Evolutionary conservation across 1,140 invertebrate species (phyloP).

Genomic region (Nephotettix cincticeps): DNA sequence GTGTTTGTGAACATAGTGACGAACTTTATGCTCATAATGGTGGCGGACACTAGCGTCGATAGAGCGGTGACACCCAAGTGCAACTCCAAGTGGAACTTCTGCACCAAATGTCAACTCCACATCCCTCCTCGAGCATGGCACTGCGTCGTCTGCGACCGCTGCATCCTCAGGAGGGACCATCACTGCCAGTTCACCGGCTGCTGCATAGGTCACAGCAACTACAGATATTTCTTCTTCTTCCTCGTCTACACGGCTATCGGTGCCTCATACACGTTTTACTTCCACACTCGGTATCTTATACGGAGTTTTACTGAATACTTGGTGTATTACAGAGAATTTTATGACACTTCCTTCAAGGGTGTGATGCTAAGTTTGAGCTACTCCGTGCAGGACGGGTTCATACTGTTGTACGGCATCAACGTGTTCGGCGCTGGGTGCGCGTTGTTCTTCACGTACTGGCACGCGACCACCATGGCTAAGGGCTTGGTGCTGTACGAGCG

Average conservation of each 20-base stretch:
- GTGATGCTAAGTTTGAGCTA: slow-evolving; percentile 57
- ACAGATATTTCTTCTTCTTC: slow-evolving; percentile 85
- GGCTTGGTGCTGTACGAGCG: slow-evolving; percentile 68
- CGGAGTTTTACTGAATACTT: slow-evolving; percentile 56
- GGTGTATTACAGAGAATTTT: too few species aligned
- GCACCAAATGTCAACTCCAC: slow-evolving; percentile 70
- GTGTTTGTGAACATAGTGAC: slow-evolving; percentile 71
- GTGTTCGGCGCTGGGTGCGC: slow-evolving; percentile 65
- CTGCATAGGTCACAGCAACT: slow-evolving; percentile 88
- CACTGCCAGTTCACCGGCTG: slow-evolving; percentile 92
- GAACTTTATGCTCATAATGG: slow-evolving; percentile 69
- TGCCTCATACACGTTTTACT: slow-evolving; percentile 63
- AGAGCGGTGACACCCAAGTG: too few species aligned
- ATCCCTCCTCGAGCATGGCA: slow-evolving; percentile 88
- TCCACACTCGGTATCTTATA: slow-evolving; percentile 65
- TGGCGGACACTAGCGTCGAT: slow-evolving; percentile 70
- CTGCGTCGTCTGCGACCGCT: slow-evolving; percentile 74
- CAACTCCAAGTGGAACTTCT: slow-evolving; percentile 68
- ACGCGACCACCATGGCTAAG: slow-evolving; percentile 60
- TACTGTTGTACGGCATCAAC: slow-evolving; percentile 67
- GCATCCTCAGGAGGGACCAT: slow-evolving; percentile 90
- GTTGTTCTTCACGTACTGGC: slow-evolving; percentile 65
- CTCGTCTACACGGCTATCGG: slow-evolving; percentile 74
- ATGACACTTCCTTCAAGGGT: slow-evolving; percentile 61
- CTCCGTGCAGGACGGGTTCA: slow-evolving; percentile 57